phyloP scores from a whole-genome alignment of 2,888 invertebrate species.

The Conops quadrifasciatus region DNA sequence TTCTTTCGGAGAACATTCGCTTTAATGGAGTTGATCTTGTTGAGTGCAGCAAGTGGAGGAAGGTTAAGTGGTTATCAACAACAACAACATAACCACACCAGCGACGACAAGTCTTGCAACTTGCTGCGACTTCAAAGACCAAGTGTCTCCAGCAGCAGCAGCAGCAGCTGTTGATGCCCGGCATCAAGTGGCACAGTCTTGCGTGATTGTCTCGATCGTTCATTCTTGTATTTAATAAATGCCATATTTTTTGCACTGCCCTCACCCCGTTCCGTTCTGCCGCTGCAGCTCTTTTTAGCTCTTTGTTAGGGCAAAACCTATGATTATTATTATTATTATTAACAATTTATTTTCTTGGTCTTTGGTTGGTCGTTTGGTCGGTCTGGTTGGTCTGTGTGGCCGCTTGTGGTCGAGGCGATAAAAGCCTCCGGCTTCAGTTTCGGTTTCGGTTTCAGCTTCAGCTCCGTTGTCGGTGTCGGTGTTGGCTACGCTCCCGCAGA shows the following conservation, averaged over 20 bases:
- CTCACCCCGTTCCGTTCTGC: background rate
- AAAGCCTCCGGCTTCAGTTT: constrained; percentile 19
- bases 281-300: background rate
- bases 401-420: constrained; percentile 24
- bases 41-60: constrained; percentile 31
- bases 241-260: constrained; percentile 16
- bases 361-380: constrained; percentile 11
- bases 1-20: constrained; percentile 25
- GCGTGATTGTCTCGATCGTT: background rate
- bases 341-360: constrained; percentile 37
- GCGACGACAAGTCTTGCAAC: constrained; percentile 32
- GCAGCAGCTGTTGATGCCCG: constrained; percentile 6
- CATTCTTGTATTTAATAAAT: constrained; percentile 27
- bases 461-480: too few relatives aligned
- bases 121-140: constrained; percentile 34
- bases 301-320: background rate
- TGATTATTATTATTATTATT: constrained; percentile 37
- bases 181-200: background rate
- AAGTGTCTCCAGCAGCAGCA: constrained; percentile 31
- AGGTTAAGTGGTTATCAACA: constrained; percentile 43
- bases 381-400: too few relatives aligned
- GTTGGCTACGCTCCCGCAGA: too few relatives aligned
- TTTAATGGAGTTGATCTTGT: constrained; percentile 31
- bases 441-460: background rate
- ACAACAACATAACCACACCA: constrained; percentile 14